phyloP scores from a whole-genome alignment of 2,113 vertebrate genomes.

The Erythrolamprus reginae region DNA sequence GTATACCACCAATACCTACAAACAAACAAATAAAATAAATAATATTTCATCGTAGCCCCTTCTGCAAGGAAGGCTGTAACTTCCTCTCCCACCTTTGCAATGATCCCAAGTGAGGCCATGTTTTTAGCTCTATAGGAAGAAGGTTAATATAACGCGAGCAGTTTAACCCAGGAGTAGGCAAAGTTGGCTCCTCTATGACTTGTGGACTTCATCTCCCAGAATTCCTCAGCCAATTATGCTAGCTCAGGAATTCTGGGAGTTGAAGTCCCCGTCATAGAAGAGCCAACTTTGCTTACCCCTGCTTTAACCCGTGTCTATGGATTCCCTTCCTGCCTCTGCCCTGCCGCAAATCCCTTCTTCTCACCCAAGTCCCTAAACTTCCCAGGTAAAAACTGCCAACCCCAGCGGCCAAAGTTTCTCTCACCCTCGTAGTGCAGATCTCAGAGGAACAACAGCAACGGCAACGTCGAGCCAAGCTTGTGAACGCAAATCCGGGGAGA shows the following conservation, averaged over 20 bases:
- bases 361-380: neutral
- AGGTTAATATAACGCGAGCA: too few species aligned
- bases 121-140: neutral
- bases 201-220: too few species aligned
- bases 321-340: neutral
- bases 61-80: neutral
- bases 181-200: too few species aligned
- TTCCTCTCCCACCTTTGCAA: neutral
- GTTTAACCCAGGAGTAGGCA: too few species aligned
- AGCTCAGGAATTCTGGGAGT: too few species aligned
- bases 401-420: constrained; percentile 25
- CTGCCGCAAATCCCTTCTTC: neutral
- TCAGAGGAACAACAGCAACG: constrained; percentile 85
- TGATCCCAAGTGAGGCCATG: neutral
- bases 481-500: constrained; percentile 69
- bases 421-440: constrained; percentile 93
- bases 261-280: too few species aligned
- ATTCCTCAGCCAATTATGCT: too few species aligned
- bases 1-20: too few species aligned
- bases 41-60: neutral
- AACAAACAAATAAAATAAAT: too few species aligned
- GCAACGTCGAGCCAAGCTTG: constrained; percentile 80
- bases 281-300: too few species aligned
- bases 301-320: neutral
- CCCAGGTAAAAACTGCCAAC: neutral